phyloP scores from a whole-genome alignment of 2,113 vertebrate species.

The Pachyramphus minor region DNA sequence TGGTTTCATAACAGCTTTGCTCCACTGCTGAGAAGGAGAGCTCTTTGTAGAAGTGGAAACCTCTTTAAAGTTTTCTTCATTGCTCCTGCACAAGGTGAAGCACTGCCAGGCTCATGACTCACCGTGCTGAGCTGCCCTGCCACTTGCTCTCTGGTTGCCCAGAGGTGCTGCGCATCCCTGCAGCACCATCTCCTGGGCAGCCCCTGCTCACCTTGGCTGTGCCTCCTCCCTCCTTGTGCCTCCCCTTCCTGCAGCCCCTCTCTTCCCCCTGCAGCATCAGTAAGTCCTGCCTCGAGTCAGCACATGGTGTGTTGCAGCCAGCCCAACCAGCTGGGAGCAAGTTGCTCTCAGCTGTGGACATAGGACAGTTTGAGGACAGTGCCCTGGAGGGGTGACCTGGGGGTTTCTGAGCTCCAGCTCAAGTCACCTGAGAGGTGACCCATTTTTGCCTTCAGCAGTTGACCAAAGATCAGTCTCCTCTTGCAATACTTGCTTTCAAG shows the following conservation, averaged over 20 bases:
- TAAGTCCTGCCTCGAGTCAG: not conserved
- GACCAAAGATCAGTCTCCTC: not conserved
- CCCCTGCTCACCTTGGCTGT: fast-evolving
- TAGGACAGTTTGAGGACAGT: not conserved
- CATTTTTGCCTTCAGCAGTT: not conserved
- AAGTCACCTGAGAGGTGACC: not conserved
- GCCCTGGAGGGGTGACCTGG: not conserved
- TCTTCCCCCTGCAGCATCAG: not conserved
- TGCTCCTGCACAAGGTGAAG: not conserved
- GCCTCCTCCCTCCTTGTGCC: not conserved
- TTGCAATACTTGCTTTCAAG: not conserved
- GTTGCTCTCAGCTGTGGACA: not conserved
- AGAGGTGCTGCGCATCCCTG: not conserved
- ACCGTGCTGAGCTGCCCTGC: fast-evolving
- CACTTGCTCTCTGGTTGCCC: not conserved
- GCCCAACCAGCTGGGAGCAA: not conserved
- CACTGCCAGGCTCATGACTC: fast-evolving
- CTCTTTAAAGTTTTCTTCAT: not conserved
- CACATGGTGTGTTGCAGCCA: fast-evolving
- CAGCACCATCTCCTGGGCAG: not conserved
- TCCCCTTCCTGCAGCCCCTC: not conserved
- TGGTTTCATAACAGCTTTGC: not conserved
- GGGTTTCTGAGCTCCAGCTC: not conserved
- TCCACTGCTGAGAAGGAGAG: not conserved
- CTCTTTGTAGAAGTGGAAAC: not conserved